Evolutionary conservation across 2,888 invertebrate species (phyloP).

Genomic region (Agriotes lineatus): DNA sequence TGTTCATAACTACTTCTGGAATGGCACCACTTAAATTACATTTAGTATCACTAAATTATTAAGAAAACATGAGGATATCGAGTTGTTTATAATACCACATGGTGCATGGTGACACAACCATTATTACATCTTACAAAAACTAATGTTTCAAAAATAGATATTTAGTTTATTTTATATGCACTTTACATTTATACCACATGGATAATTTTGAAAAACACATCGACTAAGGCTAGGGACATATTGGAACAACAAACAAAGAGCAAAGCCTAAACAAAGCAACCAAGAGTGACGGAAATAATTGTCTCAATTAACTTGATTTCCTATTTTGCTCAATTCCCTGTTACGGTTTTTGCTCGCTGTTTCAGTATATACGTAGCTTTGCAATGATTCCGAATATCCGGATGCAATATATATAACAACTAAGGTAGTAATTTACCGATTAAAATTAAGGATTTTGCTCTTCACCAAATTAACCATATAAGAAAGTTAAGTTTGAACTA

Average conservation of each 20-base stretch:
- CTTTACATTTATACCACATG: slow-evolving; percentile 34
- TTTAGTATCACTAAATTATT: slow-evolving; percentile 30
- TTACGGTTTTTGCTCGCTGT: too few relatives aligned
- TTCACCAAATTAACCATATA: background rate
- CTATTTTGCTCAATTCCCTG: too few relatives aligned
- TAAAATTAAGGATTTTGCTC: slow-evolving; percentile 6
- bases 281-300: too few relatives aligned
- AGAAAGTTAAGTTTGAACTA: slow-evolving; percentile 26
- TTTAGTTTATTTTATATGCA: slow-evolving; percentile 41
- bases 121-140: slow-evolving; percentile 58
- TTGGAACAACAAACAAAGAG: too few relatives aligned
- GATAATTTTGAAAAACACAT: slow-evolving; percentile 24
- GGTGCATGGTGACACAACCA: slow-evolving; percentile 56
- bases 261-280: too few relatives aligned
- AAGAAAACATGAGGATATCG: slow-evolving; percentile 36
- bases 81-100: slow-evolving; percentile 41
- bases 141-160: slow-evolving; percentile 63
- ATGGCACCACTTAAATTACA: slow-evolving; percentile 32
- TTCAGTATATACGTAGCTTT: too few relatives aligned
- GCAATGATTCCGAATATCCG: slow-evolving; percentile 10
- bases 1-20: slow-evolving; percentile 23
- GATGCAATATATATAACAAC: slow-evolving; percentile 24
- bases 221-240: too few relatives aligned
- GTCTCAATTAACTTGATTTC: too few relatives aligned
- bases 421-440: background rate